Base-by-base conservation (phyloP, 2,888 invertebrate species). In the Polydrusus cervinus region DNA sequence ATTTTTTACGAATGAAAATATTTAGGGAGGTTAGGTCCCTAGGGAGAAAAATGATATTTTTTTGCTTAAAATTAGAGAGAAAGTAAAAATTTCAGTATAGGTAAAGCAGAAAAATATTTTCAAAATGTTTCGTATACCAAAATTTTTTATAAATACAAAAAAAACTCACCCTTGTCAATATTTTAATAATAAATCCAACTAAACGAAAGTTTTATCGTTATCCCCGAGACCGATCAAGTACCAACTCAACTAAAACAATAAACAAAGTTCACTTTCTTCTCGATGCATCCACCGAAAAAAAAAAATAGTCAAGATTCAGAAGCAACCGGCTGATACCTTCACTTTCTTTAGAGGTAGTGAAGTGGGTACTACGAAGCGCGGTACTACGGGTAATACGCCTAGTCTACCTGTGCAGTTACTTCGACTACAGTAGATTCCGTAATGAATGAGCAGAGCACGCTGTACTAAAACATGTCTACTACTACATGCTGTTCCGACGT, bases 291-390 rank as follows among this genome's bases (percentile, higher is more conserved):
- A 66, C 64, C 65, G 34, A 34, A 34, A 49, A 75, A 75, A 74
- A 74, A 75, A 68, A 55, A 16, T 6, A 69, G 10, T 64, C 47
- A n/a, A 62, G 55, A 68, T 60, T 30, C 64, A 53, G 38, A 61
- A 49, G 49, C 67, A 18, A 13, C 43, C 40, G 47, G 25, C 10
- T 34, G 53, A 65, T 74, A 71, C 75, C 70, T 75, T 75, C 75
- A 75, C 75, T 75, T 75, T 75, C 75, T 75, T 75, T 69, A 18
- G 16, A 71, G 70, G 75, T 61, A 70, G 75, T 66, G 61, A 45
- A 70, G 70, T 66, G 61, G 45, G 61, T 53, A 61, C 47, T 53
- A 60, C 57, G 57, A 60, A 18, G 38, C 57, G 57, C 30, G 55
- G 57, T 60, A 60, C 57, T 65, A 66, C 53, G 51, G 25, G 5